Evolutionary conservation across 2,113 vertebrate genomes (phyloP).

Genomic region (Leucopsar rothschildi): DNA sequence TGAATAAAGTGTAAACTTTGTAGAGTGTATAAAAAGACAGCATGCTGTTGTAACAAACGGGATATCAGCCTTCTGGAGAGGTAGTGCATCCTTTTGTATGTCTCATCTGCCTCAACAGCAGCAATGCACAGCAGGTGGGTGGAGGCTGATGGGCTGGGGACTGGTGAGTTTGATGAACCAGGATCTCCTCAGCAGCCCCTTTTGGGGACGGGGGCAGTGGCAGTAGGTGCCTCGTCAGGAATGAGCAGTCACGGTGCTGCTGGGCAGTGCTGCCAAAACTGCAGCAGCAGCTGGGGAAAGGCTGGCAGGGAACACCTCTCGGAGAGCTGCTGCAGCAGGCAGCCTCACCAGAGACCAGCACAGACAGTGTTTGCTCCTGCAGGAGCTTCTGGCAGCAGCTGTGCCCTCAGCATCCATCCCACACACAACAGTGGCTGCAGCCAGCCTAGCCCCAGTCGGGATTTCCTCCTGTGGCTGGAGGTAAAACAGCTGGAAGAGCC

Average conservation of each 20-base stretch:
- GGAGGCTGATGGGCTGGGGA: background rate
- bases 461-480: background rate
- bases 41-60: too few species aligned
- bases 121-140: fast-evolving
- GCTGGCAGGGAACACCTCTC: background rate
- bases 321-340: background rate
- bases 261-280: background rate
- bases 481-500: background rate
- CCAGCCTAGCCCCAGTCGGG: background rate
- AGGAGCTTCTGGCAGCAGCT: background rate
- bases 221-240: fast-evolving
- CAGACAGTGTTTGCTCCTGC: background rate
- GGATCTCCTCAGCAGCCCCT: background rate
- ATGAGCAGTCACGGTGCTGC: fast-evolving
- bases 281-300: background rate
- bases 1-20: too few species aligned
- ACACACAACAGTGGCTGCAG: background rate
- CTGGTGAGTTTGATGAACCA: background rate
- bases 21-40: too few species aligned
- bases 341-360: background rate
- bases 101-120: too few species aligned
- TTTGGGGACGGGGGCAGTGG: fast-evolving
- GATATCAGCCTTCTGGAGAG: too few species aligned
- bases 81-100: too few species aligned
- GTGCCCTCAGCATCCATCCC: background rate